phyloP scores from a whole-genome alignment of 2,113 vertebrate species.

The Thymallus thymallus region DNA sequence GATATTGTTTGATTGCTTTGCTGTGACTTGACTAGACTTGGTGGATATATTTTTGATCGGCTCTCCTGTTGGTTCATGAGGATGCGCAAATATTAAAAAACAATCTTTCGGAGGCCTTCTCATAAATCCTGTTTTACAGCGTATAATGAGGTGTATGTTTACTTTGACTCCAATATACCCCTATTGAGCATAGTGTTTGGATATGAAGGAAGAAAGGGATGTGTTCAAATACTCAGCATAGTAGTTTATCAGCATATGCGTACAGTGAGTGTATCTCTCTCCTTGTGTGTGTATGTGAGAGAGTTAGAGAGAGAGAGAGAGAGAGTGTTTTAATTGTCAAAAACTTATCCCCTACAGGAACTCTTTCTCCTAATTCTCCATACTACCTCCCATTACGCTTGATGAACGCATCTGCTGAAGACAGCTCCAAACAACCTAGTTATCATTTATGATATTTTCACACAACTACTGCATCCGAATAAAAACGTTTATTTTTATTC shows the following conservation, averaged over 20 bases:
- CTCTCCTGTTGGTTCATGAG: background rate
- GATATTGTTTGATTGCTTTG: background rate
- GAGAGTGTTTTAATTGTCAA: conserved; percentile 74
- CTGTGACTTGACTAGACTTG: background rate
- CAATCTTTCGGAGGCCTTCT: too few relatives aligned
- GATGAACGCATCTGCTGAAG: conserved; percentile 69
- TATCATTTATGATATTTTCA: conserved; percentile 58
- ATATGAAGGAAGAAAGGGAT: too few relatives aligned
- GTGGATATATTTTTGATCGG: background rate
- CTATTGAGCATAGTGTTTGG: too few relatives aligned
- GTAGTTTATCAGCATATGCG: too few relatives aligned
- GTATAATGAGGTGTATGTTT: too few relatives aligned
- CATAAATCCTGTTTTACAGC: too few relatives aligned
- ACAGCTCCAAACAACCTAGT: conserved; percentile 70
- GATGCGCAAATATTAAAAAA: background rate
- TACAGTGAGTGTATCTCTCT: background rate
- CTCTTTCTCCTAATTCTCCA: conserved; percentile 66
- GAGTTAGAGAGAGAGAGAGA: too few relatives aligned
- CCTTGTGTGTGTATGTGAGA: conserved; percentile 34
- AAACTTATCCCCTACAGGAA: conserved; percentile 75
- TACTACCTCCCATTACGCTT: conserved; percentile 66
- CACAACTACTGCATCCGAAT: conserved; percentile 45
- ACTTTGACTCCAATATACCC: too few relatives aligned
- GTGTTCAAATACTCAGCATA: too few relatives aligned
- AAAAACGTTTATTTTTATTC: conserved; percentile 34